These are phyloP conservation scores for Tenthredo distinguenda DNA, from an alignment of 2,888 invertebrate genomes.

Conservation along the genomic window DNA sequence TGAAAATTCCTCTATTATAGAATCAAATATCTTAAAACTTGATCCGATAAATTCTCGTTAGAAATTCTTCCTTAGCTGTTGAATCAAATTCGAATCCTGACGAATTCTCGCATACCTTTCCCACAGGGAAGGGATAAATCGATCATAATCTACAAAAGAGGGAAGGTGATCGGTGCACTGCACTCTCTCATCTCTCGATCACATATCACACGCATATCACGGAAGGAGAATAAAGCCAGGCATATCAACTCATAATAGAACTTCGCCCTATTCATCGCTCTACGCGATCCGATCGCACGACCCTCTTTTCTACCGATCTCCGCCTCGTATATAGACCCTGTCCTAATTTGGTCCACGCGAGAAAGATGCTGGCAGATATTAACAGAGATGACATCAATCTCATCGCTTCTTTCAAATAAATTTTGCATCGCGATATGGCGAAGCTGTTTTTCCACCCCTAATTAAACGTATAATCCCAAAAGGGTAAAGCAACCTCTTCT, in stretches of 20 bases:
- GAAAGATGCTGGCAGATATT: neutral
- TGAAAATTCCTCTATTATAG: neutral
- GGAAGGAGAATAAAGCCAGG: slow-evolving; percentile 20
- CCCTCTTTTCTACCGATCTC: slow-evolving; percentile 46
- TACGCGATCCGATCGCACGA: slow-evolving; percentile 38
- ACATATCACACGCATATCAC: slow-evolving; percentile 8
- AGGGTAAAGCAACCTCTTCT: neutral
- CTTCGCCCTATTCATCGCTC: slow-evolving; percentile 35
- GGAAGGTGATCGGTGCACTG: neutral
- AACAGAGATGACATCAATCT: neutral
- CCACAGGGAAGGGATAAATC: neutral
- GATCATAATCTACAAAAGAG: slow-evolving; percentile 1
- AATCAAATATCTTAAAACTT: neutral
- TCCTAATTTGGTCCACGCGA: neutral
- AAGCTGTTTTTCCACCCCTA: neutral
- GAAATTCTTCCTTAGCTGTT: neutral
- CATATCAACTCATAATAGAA: slow-evolving; percentile 46
- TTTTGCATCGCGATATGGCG: neutral
- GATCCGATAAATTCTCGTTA: neutral
- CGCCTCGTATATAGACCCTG: slow-evolving; percentile 8
- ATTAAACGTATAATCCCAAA: neutral
- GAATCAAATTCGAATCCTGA: neutral
- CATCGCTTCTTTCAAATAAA: neutral
- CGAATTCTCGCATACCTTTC: neutral
- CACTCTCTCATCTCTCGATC: neutral